Evolutionary conservation across 2,888 invertebrate genomes (phyloP).

Genomic region (Dorcus hopei): DNA sequence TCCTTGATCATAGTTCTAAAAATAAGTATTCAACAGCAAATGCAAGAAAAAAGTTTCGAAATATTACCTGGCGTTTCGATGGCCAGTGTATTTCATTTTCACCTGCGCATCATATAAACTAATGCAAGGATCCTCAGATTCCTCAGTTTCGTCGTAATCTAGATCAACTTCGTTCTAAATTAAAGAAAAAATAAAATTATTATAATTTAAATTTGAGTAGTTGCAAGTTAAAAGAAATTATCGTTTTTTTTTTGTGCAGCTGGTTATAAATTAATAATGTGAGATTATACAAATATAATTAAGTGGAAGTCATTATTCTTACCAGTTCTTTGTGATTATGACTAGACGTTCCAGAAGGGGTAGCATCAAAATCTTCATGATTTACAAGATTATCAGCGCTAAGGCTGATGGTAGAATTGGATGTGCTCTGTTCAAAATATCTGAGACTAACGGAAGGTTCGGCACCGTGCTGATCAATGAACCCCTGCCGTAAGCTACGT

Average conservation of each 20-base stretch:
- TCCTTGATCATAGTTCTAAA: slow-evolving; percentile 81
- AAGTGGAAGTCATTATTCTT: background rate
- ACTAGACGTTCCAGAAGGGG: background rate
- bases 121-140: slow-evolving; percentile 26
- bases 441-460: slow-evolving; percentile 61
- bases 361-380: slow-evolving; percentile 2
- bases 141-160: slow-evolving; percentile 41
- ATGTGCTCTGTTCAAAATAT: slow-evolving; percentile 62
- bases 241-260: too few species aligned
- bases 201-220: too few species aligned
- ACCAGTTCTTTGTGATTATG: slow-evolving; percentile 14
- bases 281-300: too few species aligned
- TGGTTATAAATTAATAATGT: too few species aligned
- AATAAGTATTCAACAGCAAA: background rate
- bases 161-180: slow-evolving; percentile 34
- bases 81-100: slow-evolving; percentile 70
- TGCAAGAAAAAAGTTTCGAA: background rate
- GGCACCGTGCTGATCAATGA: slow-evolving; percentile 53
- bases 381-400: slow-evolving; percentile 45
- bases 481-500: slow-evolving; percentile 54
- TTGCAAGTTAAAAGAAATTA: too few species aligned
- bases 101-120: slow-evolving; percentile 51
- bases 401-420: slow-evolving; percentile 58
- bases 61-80: slow-evolving; percentile 70
- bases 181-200: background rate